Evolutionary conservation across 2,888 invertebrate species (phyloP).

Genomic region (Ormyrus pomaceus): DNA sequence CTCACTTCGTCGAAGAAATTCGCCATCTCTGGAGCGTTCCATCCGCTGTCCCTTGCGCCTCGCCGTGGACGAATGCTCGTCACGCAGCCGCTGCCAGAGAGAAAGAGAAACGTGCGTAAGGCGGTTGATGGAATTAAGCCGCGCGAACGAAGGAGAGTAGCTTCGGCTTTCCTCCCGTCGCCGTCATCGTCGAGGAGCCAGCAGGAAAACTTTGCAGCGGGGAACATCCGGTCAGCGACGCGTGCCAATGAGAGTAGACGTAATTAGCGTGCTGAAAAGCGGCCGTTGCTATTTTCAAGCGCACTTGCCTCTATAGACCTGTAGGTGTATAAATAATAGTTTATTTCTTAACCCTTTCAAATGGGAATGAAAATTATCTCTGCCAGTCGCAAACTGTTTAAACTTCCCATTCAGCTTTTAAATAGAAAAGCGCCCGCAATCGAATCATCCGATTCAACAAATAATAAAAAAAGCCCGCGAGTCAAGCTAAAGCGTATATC

Average conservation of each 20-base stretch:
- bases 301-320: too few species aligned
- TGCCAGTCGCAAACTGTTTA: too few species aligned
- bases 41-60: constrained; percentile 2
- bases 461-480: constrained; percentile 16
- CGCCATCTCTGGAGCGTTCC: constrained; percentile 19
- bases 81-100: constrained; percentile 65
- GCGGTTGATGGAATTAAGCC: constrained; percentile 69
- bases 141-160: not conserved
- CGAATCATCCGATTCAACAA: too few species aligned
- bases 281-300: not conserved
- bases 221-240: constrained; percentile 51
- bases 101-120: constrained; percentile 66
- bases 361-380: too few species aligned
- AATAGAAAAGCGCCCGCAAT: too few species aligned
- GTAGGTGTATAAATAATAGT: too few species aligned
- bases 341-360: too few species aligned
- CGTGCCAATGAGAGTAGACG: constrained; percentile 19
- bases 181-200: too few species aligned
- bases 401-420: too few species aligned
- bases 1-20: constrained; percentile 25
- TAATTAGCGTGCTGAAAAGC: constrained; percentile 32
- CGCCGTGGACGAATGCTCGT: constrained; percentile 70
- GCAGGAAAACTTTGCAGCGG: constrained; percentile 48
- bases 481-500: constrained; percentile 18
- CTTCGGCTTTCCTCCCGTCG: not conserved